Evolutionary conservation across 2,888 invertebrate genomes (phyloP), one percentile per base, ranked within the genome.

Genomic region (Mystacides longicornis): DNA sequence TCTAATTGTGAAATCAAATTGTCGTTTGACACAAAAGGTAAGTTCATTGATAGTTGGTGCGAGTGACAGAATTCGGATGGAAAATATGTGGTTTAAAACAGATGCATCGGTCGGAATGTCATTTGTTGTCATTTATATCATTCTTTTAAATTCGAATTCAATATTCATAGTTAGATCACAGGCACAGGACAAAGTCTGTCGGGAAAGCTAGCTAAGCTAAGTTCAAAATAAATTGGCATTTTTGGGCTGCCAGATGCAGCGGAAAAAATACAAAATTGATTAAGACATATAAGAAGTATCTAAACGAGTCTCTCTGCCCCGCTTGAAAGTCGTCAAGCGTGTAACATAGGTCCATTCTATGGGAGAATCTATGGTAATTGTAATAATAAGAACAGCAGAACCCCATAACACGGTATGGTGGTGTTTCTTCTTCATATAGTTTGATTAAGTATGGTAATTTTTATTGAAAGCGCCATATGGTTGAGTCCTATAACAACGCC

Each of bases 401-500:
- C 37, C 7, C 37, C 37, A 37, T 37, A 37, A 37, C 37, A 37
- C 16, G 7, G 3, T 37, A 11, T 16, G n/a, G 3, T 14, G 4
- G 37, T 21, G 45, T 45, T 45, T 45, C 45, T 45, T 45, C 45
- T 20, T 54, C 49, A 23, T 23, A 49, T 54, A 31, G 52, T 43
- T 54, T 60, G 60, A 60, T 60, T 60, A 60, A 60, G 56, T 60
- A 60, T 60, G 58, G 60, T 60, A 60, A 60, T 60, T 60, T 60
- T 60, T 60, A 60, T 58, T 47, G 60, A 54, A 68, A 69, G 68
- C 74, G 70, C 73, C 75, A 75, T 75, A 72, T 74, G 75, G 71
- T 69, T 67, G 65, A 66, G 37, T 37, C 37, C 37, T 37, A 37
- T 16, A n/a, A 37, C 27, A 27, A 11, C 27, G 27, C 27, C 5